Conservation (phyloP, 2,113 vertebrate genomes). For the Equus quagga region DNA sequence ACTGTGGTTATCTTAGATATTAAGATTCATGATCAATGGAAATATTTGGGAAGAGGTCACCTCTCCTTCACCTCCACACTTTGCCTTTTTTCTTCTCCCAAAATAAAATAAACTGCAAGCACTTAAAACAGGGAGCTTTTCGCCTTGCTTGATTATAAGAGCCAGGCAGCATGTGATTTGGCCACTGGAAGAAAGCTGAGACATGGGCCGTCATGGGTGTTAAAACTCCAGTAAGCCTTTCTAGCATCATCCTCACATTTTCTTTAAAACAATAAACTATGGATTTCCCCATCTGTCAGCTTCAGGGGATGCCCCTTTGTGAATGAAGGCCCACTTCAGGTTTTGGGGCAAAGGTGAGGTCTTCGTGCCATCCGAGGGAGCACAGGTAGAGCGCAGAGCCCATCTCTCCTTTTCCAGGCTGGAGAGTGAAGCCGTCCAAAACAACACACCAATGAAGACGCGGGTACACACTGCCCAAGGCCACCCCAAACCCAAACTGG, state of each 20-base stretch:
- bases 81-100: not conserved
- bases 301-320: not conserved
- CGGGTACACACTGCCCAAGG: not conserved
- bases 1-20: not conserved
- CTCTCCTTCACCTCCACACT: not conserved
- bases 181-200: not conserved
- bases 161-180: not conserved
- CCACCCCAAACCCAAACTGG: not conserved
- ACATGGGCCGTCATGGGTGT: not conserved
- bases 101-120: slow-evolving; percentile 15
- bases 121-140: not conserved
- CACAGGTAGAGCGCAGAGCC: not conserved
- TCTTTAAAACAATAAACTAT: not conserved
- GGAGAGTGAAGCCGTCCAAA: not conserved
- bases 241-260: not conserved
- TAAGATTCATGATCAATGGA: not conserved
- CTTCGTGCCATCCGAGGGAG: not conserved
- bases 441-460: not conserved
- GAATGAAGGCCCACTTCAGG: not conserved
- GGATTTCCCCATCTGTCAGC: not conserved
- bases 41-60: not conserved
- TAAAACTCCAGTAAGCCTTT: slow-evolving; percentile 19
- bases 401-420: not conserved
- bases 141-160: not conserved
- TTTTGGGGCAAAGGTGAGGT: not conserved